Evolutionary conservation across 2,888 invertebrate genomes (phyloP), one percentile per base, ranked within the genome.

Genomic region (Ischnura elegans): DNA sequence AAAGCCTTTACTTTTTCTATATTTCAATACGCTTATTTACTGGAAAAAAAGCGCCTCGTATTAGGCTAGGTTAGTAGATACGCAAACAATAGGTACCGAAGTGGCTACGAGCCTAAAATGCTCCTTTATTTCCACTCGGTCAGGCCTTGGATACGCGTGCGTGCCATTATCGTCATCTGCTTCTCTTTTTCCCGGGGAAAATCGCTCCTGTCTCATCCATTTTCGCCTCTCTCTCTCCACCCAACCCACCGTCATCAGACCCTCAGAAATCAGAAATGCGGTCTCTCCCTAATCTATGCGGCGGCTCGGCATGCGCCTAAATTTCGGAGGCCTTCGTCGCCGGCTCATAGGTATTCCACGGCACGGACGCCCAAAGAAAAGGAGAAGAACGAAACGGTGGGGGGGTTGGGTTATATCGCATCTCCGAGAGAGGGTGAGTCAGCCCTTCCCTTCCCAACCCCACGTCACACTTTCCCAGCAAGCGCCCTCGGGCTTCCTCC

Each of bases 281-380:
- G 43, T 13, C 90, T 47, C n/a, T 66, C 42, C 66, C 43, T 90
- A 90, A 90, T 90, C 90, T 90, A 90, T 90, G 90, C 61, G 25
- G 21, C 66, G 25, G 21, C 66, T 36, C 61, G 47, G 43, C 42
- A 21, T 61, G n/a, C 90, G 51, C 45, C 51, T 47, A 90, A 90
- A 90, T 90, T n/a, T 61, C 43, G 43, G 61, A n/a, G n/a, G n/a
- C n/a, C n/a, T n/a, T n/a, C n/a, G n/a, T 45, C 90, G 61, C 66
- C 90, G 43, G 16, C 87, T 87, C 55, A 87, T 90, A 90, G 90
- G 61, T 55, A 90, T 90, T 90, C 90, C 90, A 43, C 16, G 45
- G 61, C 90, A 90, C 90, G 90, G 43, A 90, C 76, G 0, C 13
- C 4, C 25, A 3, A 76, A 76, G 76, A 29, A 76, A 76, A 61